Percentiles rank a stretch among this genome's conserved stretches.
phyloP scores from a whole-genome alignment of 2,113 vertebrate species.

The Forbesichthys papilliferus region DNA sequence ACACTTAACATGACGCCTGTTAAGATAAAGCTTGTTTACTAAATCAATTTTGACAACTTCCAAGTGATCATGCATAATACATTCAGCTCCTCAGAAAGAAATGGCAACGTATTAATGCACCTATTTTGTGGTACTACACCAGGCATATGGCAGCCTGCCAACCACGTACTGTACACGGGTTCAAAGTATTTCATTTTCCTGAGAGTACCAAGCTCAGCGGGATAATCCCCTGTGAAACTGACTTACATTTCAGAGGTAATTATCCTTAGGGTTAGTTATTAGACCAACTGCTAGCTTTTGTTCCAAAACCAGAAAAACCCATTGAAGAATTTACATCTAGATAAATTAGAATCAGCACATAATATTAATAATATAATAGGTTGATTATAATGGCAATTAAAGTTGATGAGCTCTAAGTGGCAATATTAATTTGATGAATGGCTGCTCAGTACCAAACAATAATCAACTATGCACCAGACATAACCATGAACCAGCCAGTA shows the following conservation, averaged over 20 bases:
- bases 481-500: conserved; percentile 13
- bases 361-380: conserved; percentile 65
- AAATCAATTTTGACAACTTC: conserved; percentile 18
- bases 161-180: background rate
- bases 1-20: conserved; percentile 24
- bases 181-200: conserved; percentile 2
- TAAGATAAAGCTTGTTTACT: conserved; percentile 30
- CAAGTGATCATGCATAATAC: background rate
- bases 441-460: conserved; percentile 55
- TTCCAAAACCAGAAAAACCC: conserved; percentile 37
- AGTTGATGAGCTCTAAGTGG: conserved; percentile 60
- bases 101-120: background rate
- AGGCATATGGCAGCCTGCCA: background rate
- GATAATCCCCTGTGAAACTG: background rate
- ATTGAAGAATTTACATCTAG: conserved; percentile 42
- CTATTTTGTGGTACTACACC: background rate
- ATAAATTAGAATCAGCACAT: conserved; percentile 61
- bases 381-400: conserved; percentile 69
- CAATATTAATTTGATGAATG: conserved; percentile 63
- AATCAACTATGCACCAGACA: conserved; percentile 17
- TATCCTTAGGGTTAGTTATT: conserved; percentile 7
- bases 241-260: conserved; percentile 18
- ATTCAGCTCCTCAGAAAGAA: background rate
- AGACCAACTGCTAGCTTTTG: conserved; percentile 23
- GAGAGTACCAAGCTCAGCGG: conserved; percentile 4